These are phyloP conservation scores for Pteropus alecto DNA, from an alignment of 2,113 vertebrate species.

Conservation along the genomic window DNA sequence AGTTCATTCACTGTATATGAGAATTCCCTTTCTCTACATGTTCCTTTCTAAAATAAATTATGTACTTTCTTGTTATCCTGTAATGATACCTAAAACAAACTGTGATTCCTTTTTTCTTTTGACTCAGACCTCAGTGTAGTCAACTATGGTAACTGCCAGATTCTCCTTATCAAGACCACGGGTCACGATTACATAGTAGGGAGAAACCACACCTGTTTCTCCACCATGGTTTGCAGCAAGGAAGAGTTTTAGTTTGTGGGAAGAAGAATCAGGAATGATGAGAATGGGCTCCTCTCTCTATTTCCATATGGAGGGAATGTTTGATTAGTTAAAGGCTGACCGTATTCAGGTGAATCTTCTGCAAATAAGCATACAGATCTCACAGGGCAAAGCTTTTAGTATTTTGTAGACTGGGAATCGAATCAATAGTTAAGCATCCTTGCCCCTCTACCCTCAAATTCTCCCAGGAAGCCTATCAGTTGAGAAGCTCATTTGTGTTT, in stretches of 20 bases:
- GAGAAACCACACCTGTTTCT: not conserved
- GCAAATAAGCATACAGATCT: not conserved
- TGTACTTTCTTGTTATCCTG: not conserved
- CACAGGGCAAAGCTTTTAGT: not conserved
- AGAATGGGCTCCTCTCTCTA: not conserved
- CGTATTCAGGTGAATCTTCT: not conserved
- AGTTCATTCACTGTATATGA: not conserved
- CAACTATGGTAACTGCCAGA: not conserved
- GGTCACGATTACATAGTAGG: not conserved
- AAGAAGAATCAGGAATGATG: not conserved
- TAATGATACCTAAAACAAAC: not conserved
- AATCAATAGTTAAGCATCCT: not conserved
- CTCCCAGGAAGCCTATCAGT: not conserved
- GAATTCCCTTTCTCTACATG: not conserved
- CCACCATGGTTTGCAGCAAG: not conserved
- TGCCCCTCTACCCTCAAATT: not conserved
- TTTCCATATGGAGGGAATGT: not conserved
- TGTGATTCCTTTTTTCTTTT: not conserved
- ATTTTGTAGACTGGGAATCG: not conserved
- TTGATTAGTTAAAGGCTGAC: not conserved
- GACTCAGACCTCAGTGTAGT: not conserved
- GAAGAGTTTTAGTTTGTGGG: not conserved
- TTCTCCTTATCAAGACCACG: not conserved
- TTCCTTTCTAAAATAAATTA: not conserved
- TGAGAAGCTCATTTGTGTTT: not conserved